Evolutionary conservation across 2,797 vertebrate genomes (phyloP).

Genomic region (Chromis chromis): DNA sequence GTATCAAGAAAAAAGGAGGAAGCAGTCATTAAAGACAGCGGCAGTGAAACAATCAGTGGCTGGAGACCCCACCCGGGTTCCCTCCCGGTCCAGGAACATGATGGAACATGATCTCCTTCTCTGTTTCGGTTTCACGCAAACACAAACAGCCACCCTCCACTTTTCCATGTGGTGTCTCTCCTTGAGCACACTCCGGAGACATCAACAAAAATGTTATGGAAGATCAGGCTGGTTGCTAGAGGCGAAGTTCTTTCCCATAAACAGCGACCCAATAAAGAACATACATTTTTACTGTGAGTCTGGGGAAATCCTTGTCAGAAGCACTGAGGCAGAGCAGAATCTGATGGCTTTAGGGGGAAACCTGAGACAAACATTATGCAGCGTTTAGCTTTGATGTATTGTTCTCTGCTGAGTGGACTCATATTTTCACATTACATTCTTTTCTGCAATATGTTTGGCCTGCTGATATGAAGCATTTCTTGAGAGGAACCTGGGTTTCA

Average conservation of each 20-base stretch:
- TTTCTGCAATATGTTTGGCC: slow-evolving; percentile 5
- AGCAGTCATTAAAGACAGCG: slow-evolving; percentile 57
- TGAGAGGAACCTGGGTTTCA: not conserved
- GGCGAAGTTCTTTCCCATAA: slow-evolving; percentile 35
- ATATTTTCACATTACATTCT: slow-evolving; percentile 30
- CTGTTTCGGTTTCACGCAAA: slow-evolving; percentile 11
- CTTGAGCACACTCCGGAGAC: slow-evolving; percentile 13
- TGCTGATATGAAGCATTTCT: slow-evolving; percentile 13
- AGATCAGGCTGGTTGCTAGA: slow-evolving; percentile 30
- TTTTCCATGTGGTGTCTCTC: slow-evolving; percentile 35
- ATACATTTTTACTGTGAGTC: slow-evolving; percentile 6
- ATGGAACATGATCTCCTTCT: slow-evolving; percentile 39
- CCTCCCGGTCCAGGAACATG: slow-evolving; percentile 41
- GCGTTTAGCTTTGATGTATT: slow-evolving; percentile 47
- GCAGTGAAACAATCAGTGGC: slow-evolving; percentile 61
- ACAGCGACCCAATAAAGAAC: slow-evolving; percentile 26
- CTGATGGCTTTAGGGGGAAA: slow-evolving; percentile 37
- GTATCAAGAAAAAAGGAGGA: slow-evolving; percentile 58
- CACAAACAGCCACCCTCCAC: slow-evolving; percentile 28
- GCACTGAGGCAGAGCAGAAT: slow-evolving; percentile 18
- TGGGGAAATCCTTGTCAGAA: slow-evolving; percentile 26
- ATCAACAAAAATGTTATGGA: slow-evolving; percentile 55
- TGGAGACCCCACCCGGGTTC: slow-evolving; percentile 55
- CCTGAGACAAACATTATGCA: slow-evolving; percentile 19
- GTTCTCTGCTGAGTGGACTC: slow-evolving; percentile 31